A percentile compares a stretch with the other conserved stretches of the same genome.
phyloP scores from a whole-genome alignment of 2,797 vertebrate genomes.

The Brotula barbata region DNA sequence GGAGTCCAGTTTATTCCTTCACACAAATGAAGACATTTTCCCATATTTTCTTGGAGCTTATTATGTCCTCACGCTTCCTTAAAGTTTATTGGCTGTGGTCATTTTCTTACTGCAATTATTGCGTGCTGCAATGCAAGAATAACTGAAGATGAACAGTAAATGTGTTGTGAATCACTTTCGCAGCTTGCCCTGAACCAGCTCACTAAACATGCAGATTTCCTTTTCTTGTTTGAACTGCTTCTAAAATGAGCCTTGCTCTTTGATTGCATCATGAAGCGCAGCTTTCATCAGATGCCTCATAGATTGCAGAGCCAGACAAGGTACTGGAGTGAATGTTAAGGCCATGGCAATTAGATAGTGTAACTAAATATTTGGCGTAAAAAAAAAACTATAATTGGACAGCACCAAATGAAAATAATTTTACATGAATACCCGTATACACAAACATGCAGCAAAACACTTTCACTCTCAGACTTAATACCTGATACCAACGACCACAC shows the following conservation, averaged over 20 bases:
- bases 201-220: conserved; percentile 63
- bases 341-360: conserved; percentile 61
- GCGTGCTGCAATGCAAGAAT: conserved; percentile 62
- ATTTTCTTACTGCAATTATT: conserved; percentile 72
- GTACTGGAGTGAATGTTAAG: conserved; percentile 59
- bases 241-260: conserved; percentile 76
- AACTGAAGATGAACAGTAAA: conserved; percentile 60
- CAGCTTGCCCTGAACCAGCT: conserved; percentile 64
- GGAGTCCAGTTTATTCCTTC: conserved; percentile 15
- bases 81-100: conserved; percentile 70
- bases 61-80: conserved; percentile 61
- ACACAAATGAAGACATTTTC: not conserved
- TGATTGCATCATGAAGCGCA: conserved; percentile 79
- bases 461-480: conserved; percentile 10
- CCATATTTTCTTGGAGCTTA: conserved; percentile 57
- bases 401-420: conserved; percentile 28
- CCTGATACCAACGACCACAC: conserved; percentile 8
- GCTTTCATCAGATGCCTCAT: conserved; percentile 77
- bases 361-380: conserved; percentile 53
- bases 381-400: conserved; percentile 61
- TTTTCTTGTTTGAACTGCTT: conserved; percentile 68
- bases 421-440: conserved; percentile 22
- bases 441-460: conserved; percentile 21
- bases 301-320: conserved; percentile 70
- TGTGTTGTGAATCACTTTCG: conserved; percentile 54